Evolutionary conservation across 2,797 vertebrate species (phyloP).

Genomic region (Spea hammondii): DNA sequence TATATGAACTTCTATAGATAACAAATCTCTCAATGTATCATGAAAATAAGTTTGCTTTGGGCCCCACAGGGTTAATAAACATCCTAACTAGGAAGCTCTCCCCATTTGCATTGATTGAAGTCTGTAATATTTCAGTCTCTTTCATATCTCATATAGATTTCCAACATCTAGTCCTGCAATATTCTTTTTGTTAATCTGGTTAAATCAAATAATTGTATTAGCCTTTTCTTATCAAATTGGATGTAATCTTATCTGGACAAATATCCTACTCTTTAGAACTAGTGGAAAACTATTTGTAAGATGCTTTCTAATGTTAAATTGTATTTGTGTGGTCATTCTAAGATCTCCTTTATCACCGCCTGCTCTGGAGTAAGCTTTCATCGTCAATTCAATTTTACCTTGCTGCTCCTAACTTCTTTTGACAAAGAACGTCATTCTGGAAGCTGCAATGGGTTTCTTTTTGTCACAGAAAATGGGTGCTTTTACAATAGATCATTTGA

Average conservation of each 20-base stretch:
- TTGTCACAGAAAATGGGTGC: not conserved
- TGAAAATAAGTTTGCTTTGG: not conserved
- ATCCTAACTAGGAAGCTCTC: not conserved
- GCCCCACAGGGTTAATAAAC: not conserved
- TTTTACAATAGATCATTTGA: not conserved
- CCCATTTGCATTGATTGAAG: constrained; percentile 25
- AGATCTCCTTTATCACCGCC: constrained; percentile 28
- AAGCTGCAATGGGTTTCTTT: not conserved
- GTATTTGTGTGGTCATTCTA: constrained; percentile 28
- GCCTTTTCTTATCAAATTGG: constrained; percentile 46
- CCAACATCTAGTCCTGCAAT: constrained; percentile 29
- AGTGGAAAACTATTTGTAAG: constrained; percentile 1
- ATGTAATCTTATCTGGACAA: constrained; percentile 31
- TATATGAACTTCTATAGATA: too few species aligned
- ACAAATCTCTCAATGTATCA: too few species aligned
- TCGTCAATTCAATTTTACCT: constrained; percentile 17
- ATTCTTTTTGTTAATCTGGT: constrained; percentile 44
- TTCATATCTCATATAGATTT: constrained; percentile 35
- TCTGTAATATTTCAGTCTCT: constrained; percentile 21
- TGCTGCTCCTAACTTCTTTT: not conserved
- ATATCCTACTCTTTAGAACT: constrained; percentile 21
- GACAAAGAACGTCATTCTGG: constrained; percentile 2
- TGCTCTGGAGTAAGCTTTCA: constrained; percentile 29
- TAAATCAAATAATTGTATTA: constrained; percentile 46
- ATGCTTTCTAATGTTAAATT: constrained; percentile 26